Percentiles rank a stretch among this genome's conserved stretches.
These are phyloP conservation scores for Drosophila cracens DNA, from an alignment of 2,888 invertebrate species.

Conservation along the genomic window DNA sequence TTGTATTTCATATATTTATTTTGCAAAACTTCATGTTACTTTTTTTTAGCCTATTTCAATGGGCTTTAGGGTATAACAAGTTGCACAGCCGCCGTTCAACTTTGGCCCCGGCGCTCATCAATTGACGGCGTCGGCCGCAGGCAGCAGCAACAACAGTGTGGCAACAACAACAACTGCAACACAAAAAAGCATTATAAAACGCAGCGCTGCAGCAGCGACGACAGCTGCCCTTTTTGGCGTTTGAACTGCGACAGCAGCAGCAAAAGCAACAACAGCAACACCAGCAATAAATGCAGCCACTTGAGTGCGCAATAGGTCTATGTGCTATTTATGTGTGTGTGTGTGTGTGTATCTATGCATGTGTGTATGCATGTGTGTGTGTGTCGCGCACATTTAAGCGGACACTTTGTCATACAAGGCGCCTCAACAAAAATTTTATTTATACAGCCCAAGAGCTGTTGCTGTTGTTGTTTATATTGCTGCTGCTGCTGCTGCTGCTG, in stretches of 20 bases:
- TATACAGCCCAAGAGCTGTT: conserved; percentile 53
- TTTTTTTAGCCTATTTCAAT: background rate
- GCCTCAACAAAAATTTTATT: conserved; percentile 71
- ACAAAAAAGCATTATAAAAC: conserved; percentile 38
- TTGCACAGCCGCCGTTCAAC: conserved; percentile 43
- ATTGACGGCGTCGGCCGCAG: conserved; percentile 44
- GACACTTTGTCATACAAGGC: conserved; percentile 77
- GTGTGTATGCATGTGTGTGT: conserved; percentile 27
- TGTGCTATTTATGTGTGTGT: conserved; percentile 27
- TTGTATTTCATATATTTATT: background rate
- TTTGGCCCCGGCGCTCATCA: conserved; percentile 50
- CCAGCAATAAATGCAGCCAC: conserved; percentile 66
- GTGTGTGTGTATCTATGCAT: conserved; percentile 21
- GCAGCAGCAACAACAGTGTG: conserved; percentile 9
- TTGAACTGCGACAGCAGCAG: conserved; percentile 56
- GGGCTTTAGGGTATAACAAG: conserved; percentile 11
- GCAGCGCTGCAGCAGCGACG: conserved; percentile 43
- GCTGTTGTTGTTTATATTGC: conserved; percentile 23
- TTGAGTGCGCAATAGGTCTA: conserved; percentile 60
- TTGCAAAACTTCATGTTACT: background rate
- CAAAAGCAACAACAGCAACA: conserved; percentile 34
- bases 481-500: background rate
- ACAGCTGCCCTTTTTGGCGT: conserved; percentile 50
- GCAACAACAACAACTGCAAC: conserved; percentile 21
- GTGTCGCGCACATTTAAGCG: conserved; percentile 62